Base-by-base conservation (phyloP, 2,888 invertebrate species). In the Tenodera sinensis region DNA sequence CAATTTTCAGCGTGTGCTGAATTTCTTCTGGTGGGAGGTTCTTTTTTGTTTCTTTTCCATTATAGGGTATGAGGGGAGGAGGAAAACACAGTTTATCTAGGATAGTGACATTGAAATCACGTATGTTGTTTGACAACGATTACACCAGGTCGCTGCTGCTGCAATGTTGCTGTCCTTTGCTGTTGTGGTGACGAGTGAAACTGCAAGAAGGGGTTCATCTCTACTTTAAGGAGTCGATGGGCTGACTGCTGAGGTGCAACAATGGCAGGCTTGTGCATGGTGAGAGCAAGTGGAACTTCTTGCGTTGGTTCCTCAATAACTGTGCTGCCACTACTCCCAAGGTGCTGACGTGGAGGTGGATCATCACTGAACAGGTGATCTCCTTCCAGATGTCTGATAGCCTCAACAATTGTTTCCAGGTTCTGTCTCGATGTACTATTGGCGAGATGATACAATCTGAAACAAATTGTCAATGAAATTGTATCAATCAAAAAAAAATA, bases 351-450 rank as follows among this genome's bases (percentile, higher is more conserved):
- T 27, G 88, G 86, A 7, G 89, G 82, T 20, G 95, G 94, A 92
- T 96, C 96, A 92, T 98, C 98, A 91, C 96, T 96, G 94, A 98
- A 98, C 92, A 98, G 94, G 93, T 98, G 98, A 93, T 98, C 99
- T 83, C 99, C 99, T 93, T 99, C 99, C 91, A 99, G 94, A 93
- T 99, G 99, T 83, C 99, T 96, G 92, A 99, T 99, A 89, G 99
- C 99, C 93, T 99, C 99, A 83, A 99, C 98, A 91, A 99, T 99
- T 25, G 99, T 99, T 94, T 99, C 99, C 92, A 99, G 95, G 93
- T 99, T 99, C 93, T 98, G 98, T 89, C 98, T 96, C 91, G 98
- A 98, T 88, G 97, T 97, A 91, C 96, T 96, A 20, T 34, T 88
- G 27, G 96, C 95, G 87, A 95, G 93, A 71, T 71, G 54, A 92